phyloP scores from a whole-genome alignment of 2,797 vertebrate genomes.

The Intellagama lesueurii region DNA sequence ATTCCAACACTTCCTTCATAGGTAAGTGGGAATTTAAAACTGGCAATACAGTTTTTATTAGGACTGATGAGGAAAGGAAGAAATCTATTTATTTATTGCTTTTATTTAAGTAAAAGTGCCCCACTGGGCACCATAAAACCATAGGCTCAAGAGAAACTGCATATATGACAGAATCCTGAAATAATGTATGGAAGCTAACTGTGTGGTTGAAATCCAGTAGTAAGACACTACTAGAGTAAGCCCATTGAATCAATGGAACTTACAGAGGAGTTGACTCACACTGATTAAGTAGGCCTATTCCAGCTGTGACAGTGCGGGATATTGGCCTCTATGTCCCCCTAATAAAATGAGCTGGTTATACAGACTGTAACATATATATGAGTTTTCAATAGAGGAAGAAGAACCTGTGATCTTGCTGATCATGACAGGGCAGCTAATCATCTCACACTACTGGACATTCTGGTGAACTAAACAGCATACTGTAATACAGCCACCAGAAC shows the following conservation, averaged over 20 bases:
- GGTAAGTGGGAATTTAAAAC: constrained; percentile 23
- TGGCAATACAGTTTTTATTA: constrained; percentile 47
- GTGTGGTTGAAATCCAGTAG: neutral
- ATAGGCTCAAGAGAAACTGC: neutral
- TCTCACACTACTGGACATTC: neutral
- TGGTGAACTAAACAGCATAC: neutral
- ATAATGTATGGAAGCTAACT: neutral
- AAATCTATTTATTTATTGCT: constrained; percentile 43
- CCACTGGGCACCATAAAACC: constrained; percentile 26
- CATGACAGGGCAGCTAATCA: neutral
- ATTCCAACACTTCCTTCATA: constrained; percentile 38
- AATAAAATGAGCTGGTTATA: neutral
- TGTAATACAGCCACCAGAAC: neutral
- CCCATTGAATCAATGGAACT: too few relatives aligned
- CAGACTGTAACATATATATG: neutral
- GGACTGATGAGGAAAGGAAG: constrained; percentile 45
- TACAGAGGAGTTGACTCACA: too few relatives aligned
- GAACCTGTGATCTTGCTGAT: neutral
- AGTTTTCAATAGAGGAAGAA: neutral
- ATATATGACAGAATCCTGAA: constrained; percentile 27
- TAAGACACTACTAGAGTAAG: too few relatives aligned
- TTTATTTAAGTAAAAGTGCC: constrained; percentile 43
- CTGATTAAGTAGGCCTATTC: too few relatives aligned
- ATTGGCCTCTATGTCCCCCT: too few relatives aligned
- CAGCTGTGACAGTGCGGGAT: too few relatives aligned